phyloP scores from a whole-genome alignment of 2,888 invertebrate species.

The Aspidiotus rigidus region DNA sequence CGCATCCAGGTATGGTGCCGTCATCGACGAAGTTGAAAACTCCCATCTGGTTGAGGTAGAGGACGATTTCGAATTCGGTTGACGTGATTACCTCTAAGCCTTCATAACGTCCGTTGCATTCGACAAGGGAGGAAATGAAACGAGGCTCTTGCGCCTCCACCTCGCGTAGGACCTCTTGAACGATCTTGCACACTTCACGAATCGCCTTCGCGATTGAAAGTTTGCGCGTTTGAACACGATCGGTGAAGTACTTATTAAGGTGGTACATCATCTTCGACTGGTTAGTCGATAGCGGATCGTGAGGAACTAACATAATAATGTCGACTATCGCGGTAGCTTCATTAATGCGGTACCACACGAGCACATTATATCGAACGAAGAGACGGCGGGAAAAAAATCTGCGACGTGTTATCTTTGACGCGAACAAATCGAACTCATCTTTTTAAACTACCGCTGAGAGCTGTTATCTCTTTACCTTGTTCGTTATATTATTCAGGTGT shows the following conservation, averaged over 20 bases:
- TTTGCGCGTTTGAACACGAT: constrained; percentile 64
- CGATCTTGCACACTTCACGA: constrained; percentile 67
- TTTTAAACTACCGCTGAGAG: constrained; percentile 12
- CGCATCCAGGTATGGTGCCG: constrained; percentile 69
- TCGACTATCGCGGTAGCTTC: not conserved
- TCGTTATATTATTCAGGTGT: constrained; percentile 3
- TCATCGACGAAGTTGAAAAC: constrained; percentile 85
- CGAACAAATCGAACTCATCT: constrained; percentile 15
- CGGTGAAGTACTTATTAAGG: constrained; percentile 70
- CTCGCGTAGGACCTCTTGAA: constrained; percentile 73
- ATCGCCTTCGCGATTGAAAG: constrained; percentile 64
- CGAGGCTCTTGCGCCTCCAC: constrained; percentile 77
- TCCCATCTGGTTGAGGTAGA: constrained; percentile 84
- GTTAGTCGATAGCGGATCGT: constrained; percentile 59
- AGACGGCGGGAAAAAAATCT: not conserved
- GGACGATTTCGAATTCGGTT: constrained; percentile 70
- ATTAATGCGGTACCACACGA: constrained; percentile 1
- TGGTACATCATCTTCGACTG: constrained; percentile 71
- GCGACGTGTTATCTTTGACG: constrained; percentile 9
- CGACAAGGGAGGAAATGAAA: constrained; percentile 67
- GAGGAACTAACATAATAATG: constrained; percentile 57
- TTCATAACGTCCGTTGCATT: constrained; percentile 66
- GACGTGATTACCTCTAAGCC: constrained; percentile 70
- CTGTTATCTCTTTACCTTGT: constrained; percentile 3
- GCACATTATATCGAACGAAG: not conserved